Evolutionary conservation across 2,888 invertebrate species (phyloP), one percentile per base, ranked within the genome.

Genomic region (Amiota communis): DNA sequence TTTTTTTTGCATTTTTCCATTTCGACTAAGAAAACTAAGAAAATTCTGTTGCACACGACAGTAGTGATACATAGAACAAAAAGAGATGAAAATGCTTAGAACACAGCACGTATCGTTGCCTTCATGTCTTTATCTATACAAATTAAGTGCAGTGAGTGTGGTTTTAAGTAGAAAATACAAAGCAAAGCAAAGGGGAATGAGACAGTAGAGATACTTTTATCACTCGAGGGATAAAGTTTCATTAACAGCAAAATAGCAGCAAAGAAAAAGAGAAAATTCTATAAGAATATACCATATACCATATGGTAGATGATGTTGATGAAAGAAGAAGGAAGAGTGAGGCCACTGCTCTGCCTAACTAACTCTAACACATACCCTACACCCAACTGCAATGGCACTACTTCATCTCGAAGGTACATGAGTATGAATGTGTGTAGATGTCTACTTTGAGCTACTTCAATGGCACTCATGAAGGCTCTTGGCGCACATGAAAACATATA

Each of bases 141-240:
- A 81, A 81, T 80, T 76, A 81, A 80, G 80, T 79, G 80, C 78
- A 79, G 71, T 77, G 74, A 53, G 51, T 13, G n/a, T 53, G 12
- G 51, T 68, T 51, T 17, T 11, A 51, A 23, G 51, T 9, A 53
- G 36, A 36, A 36, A 36, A 36, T 36, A 36, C 36, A 36, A 36
- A 36, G 36, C 6, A 36, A 36, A 36, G 3, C 2, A 36, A 36
- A 36, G 36, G 36, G 36, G 6, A 6, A 36, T 3, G 6, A 2
- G 36, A 65, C 51, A 68, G 49, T 36, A 67, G 10, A n/a, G 12
- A 51, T 12, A 51, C 53, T 51, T 51, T 51, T 51, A 51, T 4
- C 83, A 85, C 85, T 82, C 82, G 76, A 75, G 86, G 86, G 81
- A 84, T 84, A 86, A 84, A 86, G 83, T 86, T 85, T 85, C 85